Percentiles rank a stretch among this genome's conserved stretches.
Conservation (phyloP, 2,888 invertebrate genomes). For the Lomographa bimaculata region DNA sequence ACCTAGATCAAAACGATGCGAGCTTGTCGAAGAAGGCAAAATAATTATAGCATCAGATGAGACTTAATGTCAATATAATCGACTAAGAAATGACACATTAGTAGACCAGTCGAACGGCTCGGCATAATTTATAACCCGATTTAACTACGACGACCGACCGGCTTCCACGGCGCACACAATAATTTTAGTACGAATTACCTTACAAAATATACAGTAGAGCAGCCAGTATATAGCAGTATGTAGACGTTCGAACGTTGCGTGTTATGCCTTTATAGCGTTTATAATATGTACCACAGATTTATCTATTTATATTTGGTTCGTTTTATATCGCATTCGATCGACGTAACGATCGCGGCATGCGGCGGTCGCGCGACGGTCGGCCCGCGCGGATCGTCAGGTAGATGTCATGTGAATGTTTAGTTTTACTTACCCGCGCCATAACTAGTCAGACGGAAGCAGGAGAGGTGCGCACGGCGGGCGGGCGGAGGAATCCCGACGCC, state of each 20-base stretch:
- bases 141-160: background rate
- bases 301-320: slow-evolving; percentile 40
- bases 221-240: slow-evolving; percentile 55
- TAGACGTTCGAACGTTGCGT: slow-evolving; percentile 68
- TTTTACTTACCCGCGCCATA: slow-evolving; percentile 27
- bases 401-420: slow-evolving; percentile 72
- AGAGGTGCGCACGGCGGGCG: too few species aligned
- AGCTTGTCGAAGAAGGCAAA: too few species aligned
- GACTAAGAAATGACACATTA: background rate
- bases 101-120: slow-evolving; percentile 3
- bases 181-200: slow-evolving; percentile 20
- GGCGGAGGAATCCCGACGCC: slow-evolving; percentile 43
- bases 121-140: background rate
- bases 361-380: slow-evolving; percentile 20
- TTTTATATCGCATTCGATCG: slow-evolving; percentile 55
- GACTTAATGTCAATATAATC: too few species aligned
- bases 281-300: slow-evolving; percentile 56
- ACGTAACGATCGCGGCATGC: slow-evolving; percentile 39
- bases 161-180: slow-evolving; percentile 6
- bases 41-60: too few species aligned
- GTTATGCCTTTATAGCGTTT: slow-evolving; percentile 63
- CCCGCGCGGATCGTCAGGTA: slow-evolving; percentile 71
- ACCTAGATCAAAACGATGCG: too few species aligned
- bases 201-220: slow-evolving; percentile 51
- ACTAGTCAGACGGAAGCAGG: background rate